Evolutionary conservation across 2,113 vertebrate species (phyloP).

Genomic region (Donacobius atricapilla): DNA sequence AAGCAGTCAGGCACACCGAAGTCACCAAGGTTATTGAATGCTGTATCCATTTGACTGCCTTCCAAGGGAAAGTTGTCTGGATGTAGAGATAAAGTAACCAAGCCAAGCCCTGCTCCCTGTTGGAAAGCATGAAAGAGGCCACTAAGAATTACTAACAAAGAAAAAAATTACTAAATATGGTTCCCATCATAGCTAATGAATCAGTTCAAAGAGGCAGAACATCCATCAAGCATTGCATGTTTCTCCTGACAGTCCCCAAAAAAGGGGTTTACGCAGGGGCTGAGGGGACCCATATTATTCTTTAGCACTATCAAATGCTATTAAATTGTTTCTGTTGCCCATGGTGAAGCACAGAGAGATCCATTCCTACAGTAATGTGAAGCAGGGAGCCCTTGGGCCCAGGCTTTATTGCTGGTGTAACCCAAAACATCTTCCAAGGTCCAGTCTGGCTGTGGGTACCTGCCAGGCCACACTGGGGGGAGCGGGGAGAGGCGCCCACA

Average conservation of each 20-base stretch:
- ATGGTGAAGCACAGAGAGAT: not conserved
- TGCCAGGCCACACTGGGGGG: not conserved
- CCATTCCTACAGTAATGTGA: not conserved
- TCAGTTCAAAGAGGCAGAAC: not conserved
- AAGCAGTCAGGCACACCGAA: not conserved
- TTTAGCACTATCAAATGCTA: not conserved
- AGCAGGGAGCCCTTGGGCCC: not conserved
- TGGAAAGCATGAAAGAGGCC: not conserved
- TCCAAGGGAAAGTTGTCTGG: not conserved
- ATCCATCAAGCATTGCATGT: not conserved
- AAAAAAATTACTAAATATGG: not conserved
- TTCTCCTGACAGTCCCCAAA: not conserved
- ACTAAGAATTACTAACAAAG: not conserved
- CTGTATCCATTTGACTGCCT: not conserved
- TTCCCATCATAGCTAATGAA: not conserved
- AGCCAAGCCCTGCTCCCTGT: not conserved
- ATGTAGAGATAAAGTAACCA: not conserved
- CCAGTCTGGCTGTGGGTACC: not conserved
- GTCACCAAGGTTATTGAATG: not conserved
- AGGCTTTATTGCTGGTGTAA: not conserved
- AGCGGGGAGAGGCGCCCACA: fast-evolving
- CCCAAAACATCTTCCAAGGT: not conserved
- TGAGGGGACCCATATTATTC: not conserved
- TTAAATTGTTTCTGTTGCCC: not conserved
- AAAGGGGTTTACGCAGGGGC: not conserved